Evolutionary conservation across 2,888 invertebrate genomes (phyloP), one percentile per base, ranked within the genome.

Genomic region (Eristalis pertinax): DNA sequence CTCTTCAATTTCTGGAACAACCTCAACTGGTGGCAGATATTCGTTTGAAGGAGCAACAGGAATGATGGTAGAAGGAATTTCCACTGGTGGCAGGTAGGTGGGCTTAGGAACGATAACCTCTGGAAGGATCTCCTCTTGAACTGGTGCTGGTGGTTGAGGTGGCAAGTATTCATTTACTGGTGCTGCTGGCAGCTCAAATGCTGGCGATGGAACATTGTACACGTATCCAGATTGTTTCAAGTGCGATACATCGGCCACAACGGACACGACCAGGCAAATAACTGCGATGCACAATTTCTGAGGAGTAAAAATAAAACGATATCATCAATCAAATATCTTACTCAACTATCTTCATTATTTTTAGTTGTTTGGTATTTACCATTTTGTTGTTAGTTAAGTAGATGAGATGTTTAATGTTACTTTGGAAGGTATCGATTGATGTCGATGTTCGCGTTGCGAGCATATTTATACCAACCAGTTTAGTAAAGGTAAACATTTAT

Each of bases 381-480:
- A 81, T 81, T n/a, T 29, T 75, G 68, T 56, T 29, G 35, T 24
- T 41, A 19, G 43, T 67, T 32, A 22, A 62, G 19, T 74, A 41
- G 74, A 75, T 81, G 81, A 29, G 74, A 81, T 81, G 81, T 62
- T 63, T 64, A 69, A 81, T 29, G 81, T 35, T 69, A 41, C 81
- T 69, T 64, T 41, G 74, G 41, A 58, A 56, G 24, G 29, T 75
- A 50, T 74, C 81, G 81, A 74, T 74, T 81, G 81, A 81, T 75
- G 56, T 58, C 63, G 74, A 29, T 69, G 13, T 64, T 69, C 63
- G 26, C 10, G 11, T 69, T 58, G 58, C 62, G 81, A 75, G 74
- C 38, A 64, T 81, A 81, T 81, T 81, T 81, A 81, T 81, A 81
- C 69, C 69, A 63, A 75, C 69, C 41, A 69, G 68, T 81, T 74